Conservation (phyloP, 2,113 vertebrate genomes). For the Scomber japonicus region DNA sequence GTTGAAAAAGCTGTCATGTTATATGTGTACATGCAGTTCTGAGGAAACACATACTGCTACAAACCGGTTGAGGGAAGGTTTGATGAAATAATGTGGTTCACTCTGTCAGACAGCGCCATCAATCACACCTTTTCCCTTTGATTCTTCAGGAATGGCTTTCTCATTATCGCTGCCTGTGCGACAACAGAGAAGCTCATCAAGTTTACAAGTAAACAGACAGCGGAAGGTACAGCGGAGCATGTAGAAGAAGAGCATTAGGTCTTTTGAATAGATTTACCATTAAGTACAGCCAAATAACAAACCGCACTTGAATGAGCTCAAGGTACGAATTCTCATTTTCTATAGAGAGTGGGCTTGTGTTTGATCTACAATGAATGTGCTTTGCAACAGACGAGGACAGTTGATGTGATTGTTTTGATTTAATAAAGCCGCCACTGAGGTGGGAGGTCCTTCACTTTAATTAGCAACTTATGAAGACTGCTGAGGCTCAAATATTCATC, state of each 20-base stretch:
- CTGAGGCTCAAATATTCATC: slow-evolving; percentile 39
- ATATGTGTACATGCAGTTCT: slow-evolving; percentile 18
- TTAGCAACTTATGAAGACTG: slow-evolving; percentile 47
- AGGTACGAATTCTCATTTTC: slow-evolving; percentile 21
- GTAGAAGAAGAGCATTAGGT: background rate
- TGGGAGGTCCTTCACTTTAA: slow-evolving; percentile 61
- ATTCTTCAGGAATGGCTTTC: slow-evolving; percentile 47
- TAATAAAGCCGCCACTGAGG: slow-evolving; percentile 40
- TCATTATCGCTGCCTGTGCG: slow-evolving; percentile 38
- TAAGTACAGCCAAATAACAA: slow-evolving; percentile 21
- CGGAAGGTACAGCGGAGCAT: background rate
- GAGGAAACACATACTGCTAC: slow-evolving; percentile 17
- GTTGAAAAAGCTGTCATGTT: slow-evolving; percentile 11
- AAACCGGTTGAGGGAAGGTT: slow-evolving; percentile 6
- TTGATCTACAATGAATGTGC: slow-evolving; percentile 56
- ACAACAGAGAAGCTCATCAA: slow-evolving; percentile 22
- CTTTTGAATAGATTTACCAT: slow-evolving; percentile 21
- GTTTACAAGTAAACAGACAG: slow-evolving; percentile 38
- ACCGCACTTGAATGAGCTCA: slow-evolving; percentile 1
- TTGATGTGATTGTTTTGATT: slow-evolving; percentile 43
- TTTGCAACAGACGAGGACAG: slow-evolving; percentile 10
- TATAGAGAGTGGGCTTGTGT: slow-evolving; percentile 24
- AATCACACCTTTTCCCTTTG: slow-evolving; percentile 54
- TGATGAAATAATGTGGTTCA: slow-evolving; percentile 32
- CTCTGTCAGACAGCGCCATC: slow-evolving; percentile 31